Conservation (phyloP, 2,888 invertebrate genomes). For the Cheilosia grossa region DNA sequence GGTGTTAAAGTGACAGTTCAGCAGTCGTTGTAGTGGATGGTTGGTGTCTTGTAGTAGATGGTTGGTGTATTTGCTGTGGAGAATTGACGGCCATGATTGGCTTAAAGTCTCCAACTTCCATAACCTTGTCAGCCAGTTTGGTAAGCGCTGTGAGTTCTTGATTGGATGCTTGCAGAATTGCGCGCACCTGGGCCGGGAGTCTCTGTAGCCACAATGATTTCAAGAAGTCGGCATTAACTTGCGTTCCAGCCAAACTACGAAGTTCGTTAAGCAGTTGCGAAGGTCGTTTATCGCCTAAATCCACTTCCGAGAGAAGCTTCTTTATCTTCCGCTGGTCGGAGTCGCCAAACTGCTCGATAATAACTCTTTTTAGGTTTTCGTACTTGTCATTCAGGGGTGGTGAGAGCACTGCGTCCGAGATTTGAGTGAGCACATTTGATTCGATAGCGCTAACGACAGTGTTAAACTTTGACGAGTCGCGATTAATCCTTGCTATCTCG, state of each 20-base stretch:
- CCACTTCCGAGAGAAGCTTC: constrained; percentile 59
- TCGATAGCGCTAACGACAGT: constrained; percentile 74
- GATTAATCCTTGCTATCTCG: constrained; percentile 63
- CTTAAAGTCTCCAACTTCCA: constrained; percentile 30
- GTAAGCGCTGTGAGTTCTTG: constrained; percentile 28
- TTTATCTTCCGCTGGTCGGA: constrained; percentile 68
- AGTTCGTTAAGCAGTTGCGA: constrained; percentile 70
- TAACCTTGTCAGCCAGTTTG: constrained; percentile 35
- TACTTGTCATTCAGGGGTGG: constrained; percentile 70
- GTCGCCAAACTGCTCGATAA: constrained; percentile 67
- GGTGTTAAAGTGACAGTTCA: not conserved
- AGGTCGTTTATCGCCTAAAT: constrained; percentile 67
- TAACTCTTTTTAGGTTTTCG: constrained; percentile 54
- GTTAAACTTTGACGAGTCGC: constrained; percentile 76
- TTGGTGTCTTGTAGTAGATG: not conserved
- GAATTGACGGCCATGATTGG: constrained; percentile 1
- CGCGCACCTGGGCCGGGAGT: constrained; percentile 28
- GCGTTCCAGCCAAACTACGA: constrained; percentile 38
- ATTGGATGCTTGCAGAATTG: constrained; percentile 48
- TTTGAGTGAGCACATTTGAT: constrained; percentile 68
- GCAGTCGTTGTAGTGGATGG: not conserved
- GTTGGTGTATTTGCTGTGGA: not conserved
- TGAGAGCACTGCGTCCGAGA: constrained; percentile 62
- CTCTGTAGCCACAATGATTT: constrained; percentile 48
- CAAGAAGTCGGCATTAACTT: constrained; percentile 45